phyloP scores from a whole-genome alignment of 2,113 vertebrate genomes.

The Papio anubis region DNA sequence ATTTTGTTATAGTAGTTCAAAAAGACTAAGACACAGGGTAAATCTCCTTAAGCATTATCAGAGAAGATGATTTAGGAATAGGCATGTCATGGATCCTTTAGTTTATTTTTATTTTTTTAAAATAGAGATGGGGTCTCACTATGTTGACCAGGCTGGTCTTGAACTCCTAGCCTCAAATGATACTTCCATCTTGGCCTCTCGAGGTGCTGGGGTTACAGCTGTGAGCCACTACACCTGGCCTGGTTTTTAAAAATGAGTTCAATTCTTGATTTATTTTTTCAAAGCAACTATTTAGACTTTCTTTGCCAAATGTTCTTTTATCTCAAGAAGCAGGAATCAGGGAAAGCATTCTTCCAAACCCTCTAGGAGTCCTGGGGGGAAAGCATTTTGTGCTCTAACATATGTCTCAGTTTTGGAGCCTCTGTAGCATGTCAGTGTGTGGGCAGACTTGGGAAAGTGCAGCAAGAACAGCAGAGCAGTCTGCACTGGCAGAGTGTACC shows the following conservation, averaged over 20 bases:
- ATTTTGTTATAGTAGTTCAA: neutral
- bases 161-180: no score
- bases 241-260: neutral
- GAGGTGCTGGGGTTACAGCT: no score
- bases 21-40: no score
- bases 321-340: neutral
- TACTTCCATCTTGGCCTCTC: no score
- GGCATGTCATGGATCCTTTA: neutral
- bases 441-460: slow-evolving; percentile 61
- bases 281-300: neutral
- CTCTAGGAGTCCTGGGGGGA: neutral
- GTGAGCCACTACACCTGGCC: no score
- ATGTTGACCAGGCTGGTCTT: no score
- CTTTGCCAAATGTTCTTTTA: slow-evolving; percentile 27
- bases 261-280: slow-evolving; percentile 1
- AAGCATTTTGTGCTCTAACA: slow-evolving; percentile 56
- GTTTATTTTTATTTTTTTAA: neutral
- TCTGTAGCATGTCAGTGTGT: slow-evolving; percentile 46
- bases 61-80: neutral
- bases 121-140: no score
- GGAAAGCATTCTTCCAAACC: neutral
- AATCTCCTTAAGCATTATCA: neutral
- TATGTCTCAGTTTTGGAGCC: slow-evolving; percentile 49
- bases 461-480: neutral
- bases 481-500: neutral